These are phyloP conservation scores for Clarias magur DNA, from an alignment of 2,113 vertebrate species.

Conservation along the genomic window DNA sequence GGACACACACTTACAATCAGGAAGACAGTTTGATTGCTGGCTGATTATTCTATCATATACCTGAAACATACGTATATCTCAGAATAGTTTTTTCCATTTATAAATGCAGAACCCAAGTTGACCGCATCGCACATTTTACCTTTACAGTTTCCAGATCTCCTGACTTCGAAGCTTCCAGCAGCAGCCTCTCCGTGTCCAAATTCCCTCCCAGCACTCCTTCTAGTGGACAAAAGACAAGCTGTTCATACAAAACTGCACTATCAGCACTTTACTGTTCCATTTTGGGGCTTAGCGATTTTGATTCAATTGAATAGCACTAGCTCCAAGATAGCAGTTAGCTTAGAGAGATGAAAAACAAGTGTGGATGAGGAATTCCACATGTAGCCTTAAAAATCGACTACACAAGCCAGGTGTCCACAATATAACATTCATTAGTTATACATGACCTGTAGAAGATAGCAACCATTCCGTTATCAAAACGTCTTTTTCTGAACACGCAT, in stretches of 20 bases:
- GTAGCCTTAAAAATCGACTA: too few species aligned
- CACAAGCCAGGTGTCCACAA: too few species aligned
- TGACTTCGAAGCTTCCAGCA: constrained; percentile 97
- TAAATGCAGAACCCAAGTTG: neutral
- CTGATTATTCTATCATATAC: neutral
- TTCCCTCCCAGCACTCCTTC: constrained; percentile 92
- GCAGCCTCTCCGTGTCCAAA: constrained; percentile 92
- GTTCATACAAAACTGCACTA: neutral
- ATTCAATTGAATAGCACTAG: too few species aligned
- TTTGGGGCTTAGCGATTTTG: too few species aligned
- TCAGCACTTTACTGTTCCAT: neutral
- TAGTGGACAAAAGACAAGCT: constrained; percentile 49
- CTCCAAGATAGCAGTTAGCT: too few species aligned
- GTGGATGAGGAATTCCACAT: too few species aligned
- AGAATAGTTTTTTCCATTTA: neutral
- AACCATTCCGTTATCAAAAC: too few species aligned
- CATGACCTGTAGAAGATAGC: too few species aligned
- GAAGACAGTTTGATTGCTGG: neutral
- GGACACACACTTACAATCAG: neutral
- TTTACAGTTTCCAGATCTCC: constrained; percentile 98
- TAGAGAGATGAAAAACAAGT: too few species aligned
- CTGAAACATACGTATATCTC: neutral
- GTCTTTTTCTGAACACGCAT: too few species aligned
- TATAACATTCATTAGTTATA: too few species aligned
- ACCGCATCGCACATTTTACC: constrained; percentile 64